These are phyloP conservation scores for Leucopsar rothschildi DNA, from an alignment of 2,113 vertebrate genomes.

Conservation along the genomic window DNA sequence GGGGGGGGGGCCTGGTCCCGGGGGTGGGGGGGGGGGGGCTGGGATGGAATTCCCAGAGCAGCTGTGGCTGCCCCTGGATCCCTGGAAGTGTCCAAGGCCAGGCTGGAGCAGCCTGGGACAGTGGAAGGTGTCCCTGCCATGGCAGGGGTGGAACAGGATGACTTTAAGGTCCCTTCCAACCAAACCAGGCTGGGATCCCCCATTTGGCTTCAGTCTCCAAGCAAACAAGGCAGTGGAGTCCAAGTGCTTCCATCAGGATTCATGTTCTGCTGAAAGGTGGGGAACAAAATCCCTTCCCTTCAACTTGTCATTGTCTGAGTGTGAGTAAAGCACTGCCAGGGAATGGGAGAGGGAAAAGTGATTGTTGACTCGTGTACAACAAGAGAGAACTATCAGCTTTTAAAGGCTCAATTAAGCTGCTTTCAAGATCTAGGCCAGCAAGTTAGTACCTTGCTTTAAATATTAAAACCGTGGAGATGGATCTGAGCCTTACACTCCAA, in stretches of 20 bases:
- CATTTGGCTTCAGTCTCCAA: background rate
- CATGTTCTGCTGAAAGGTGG: background rate
- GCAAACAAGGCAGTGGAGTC: background rate
- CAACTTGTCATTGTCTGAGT: background rate
- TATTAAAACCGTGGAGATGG: background rate
- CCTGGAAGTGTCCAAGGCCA: background rate
- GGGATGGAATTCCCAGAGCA: no score
- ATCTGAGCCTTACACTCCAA: background rate
- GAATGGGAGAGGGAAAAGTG: background rate
- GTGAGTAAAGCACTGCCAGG: background rate
- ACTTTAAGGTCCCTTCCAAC: rapidly evolving
- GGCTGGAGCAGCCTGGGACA: rapidly evolving
- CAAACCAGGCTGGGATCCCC: background rate
- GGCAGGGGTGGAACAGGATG: rapidly evolving
- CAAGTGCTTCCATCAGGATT: background rate
- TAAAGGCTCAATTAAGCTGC: background rate
- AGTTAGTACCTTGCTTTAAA: background rate
- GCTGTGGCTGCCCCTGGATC: background rate
- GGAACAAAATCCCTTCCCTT: background rate
- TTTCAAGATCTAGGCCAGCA: background rate
- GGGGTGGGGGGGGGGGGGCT: no score
- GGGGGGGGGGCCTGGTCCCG: no score
- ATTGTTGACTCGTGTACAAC: background rate
- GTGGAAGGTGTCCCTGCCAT: background rate
- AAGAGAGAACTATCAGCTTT: background rate